Evolutionary conservation across 2,113 vertebrate species (phyloP).

Genomic region (Gadus chalcogrammus): DNA sequence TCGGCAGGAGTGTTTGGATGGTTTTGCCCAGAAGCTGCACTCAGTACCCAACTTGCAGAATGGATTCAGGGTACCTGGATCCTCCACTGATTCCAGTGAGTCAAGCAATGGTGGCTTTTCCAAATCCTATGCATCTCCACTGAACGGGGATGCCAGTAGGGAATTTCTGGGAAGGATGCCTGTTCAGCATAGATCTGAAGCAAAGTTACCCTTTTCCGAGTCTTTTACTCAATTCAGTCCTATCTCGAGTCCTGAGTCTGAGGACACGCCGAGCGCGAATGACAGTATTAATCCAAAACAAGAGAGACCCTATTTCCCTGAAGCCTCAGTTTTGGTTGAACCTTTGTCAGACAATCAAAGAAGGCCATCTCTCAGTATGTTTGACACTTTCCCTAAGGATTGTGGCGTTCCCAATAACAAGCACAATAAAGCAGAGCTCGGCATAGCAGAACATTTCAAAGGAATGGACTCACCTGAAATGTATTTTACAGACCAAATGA

Average conservation of each 20-base stretch:
- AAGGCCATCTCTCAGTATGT: constrained; percentile 76
- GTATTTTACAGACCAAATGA: constrained; percentile 57
- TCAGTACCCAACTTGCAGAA: constrained; percentile 79
- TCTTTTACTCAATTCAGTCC: constrained; percentile 88
- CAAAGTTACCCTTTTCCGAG: constrained; percentile 79
- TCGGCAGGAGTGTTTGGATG: constrained; percentile 85
- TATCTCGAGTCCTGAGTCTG: constrained; percentile 86
- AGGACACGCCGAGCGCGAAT: constrained; percentile 73
- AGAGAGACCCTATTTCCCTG: constrained; percentile 76
- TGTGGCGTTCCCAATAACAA: constrained; percentile 65
- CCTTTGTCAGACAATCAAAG: constrained; percentile 72
- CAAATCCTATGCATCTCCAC: constrained; percentile 79
- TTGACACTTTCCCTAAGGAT: constrained; percentile 81
- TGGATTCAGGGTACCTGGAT: constrained; percentile 78
- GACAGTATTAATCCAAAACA: constrained; percentile 73
- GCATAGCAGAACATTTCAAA: constrained; percentile 53
- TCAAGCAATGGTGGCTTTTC: constrained; percentile 68
- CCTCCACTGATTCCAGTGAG: constrained; percentile 66
- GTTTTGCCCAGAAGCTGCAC: constrained; percentile 72
- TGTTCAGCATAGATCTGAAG: constrained; percentile 72
- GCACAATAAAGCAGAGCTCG: constrained; percentile 36
- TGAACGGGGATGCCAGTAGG: constrained; percentile 83
- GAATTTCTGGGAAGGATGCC: constrained; percentile 75
- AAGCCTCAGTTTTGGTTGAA: constrained; percentile 72
- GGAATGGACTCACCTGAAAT: constrained; percentile 46